These are phyloP conservation scores for Megalonaias nervosa DNA, from an alignment of 1,140 invertebrate genomes.

Conservation along the genomic window DNA sequence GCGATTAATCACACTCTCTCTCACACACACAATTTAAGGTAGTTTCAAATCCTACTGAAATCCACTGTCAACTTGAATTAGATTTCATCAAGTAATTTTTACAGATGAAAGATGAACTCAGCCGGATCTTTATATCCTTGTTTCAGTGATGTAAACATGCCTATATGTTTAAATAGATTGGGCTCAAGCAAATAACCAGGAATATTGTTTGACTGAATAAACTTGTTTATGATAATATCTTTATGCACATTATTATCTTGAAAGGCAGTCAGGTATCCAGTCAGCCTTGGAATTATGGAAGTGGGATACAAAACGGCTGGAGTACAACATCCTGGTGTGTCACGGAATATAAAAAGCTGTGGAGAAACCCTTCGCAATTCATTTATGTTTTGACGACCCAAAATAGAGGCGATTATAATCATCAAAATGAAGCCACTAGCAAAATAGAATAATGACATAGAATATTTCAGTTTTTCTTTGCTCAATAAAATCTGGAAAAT, in stretches of 20 bases:
- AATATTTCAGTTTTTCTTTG: neutral
- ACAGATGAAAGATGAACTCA: conserved; percentile 30
- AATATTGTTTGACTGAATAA: conserved; percentile 19
- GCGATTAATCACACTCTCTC: no score
- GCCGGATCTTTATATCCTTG: conserved; percentile 18
- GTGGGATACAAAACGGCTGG: conserved; percentile 44
- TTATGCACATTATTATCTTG: conserved; percentile 3
- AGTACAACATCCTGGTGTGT: conserved; percentile 39
- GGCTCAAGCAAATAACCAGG: conserved; percentile 31
- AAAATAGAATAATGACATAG: conserved; percentile 12
- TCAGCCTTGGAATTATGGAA: conserved; percentile 17
- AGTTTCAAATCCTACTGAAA: no score
- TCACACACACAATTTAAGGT: no score
- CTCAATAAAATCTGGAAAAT: neutral
- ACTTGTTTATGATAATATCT: conserved; percentile 27
- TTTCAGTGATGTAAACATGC: conserved; percentile 18
- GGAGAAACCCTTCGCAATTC: conserved; percentile 36
- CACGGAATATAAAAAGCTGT: conserved; percentile 29
- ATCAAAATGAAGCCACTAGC: conserved; percentile 19
- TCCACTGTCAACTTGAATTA: no score
- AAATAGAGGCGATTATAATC: conserved; percentile 10
- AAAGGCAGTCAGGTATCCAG: conserved; percentile 21
- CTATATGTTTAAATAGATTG: conserved; percentile 30
- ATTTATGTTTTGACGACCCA: conserved; percentile 41
- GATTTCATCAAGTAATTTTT: no score